These are phyloP conservation scores for Pachymerium ferrugineum DNA, from an alignment of 2,888 invertebrate genomes.

Conservation along the genomic window DNA sequence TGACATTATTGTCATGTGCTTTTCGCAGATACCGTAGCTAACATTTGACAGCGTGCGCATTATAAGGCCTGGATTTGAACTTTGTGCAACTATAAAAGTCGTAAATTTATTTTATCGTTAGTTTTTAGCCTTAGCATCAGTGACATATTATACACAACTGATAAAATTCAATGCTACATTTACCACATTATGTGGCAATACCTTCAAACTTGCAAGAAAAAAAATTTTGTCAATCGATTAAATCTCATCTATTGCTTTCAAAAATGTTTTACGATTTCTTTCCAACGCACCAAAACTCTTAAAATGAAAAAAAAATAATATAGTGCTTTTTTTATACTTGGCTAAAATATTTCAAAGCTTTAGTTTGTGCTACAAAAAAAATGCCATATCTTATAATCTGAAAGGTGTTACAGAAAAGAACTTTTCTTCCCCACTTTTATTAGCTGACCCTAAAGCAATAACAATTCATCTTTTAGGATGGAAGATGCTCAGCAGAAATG, in stretches of 20 bases:
- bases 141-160: not conserved
- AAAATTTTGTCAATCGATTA: too few species aligned
- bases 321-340: not conserved
- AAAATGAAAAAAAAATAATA: too few species aligned
- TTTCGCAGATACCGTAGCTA: too few species aligned
- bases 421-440: not conserved
- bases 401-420: not conserved
- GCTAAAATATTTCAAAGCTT: not conserved
- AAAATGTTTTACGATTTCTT: too few species aligned
- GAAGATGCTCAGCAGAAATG: not conserved
- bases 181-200: too few species aligned
- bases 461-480: not conserved
- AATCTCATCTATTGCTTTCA: too few species aligned
- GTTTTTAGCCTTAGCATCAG: not conserved
- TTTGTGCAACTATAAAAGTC: too few species aligned
- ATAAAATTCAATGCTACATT: not conserved
- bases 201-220: too few species aligned
- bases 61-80: not conserved
- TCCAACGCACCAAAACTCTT: too few species aligned
- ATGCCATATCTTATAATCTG: not conserved
- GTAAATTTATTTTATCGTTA: not conserved
- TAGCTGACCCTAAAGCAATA: not conserved
- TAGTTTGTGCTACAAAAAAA: too few species aligned
- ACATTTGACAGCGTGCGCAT: too few species aligned
- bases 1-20: too few species aligned